Conservation (phyloP, 2,888 invertebrate species). For the Argyresthia albistria region DNA sequence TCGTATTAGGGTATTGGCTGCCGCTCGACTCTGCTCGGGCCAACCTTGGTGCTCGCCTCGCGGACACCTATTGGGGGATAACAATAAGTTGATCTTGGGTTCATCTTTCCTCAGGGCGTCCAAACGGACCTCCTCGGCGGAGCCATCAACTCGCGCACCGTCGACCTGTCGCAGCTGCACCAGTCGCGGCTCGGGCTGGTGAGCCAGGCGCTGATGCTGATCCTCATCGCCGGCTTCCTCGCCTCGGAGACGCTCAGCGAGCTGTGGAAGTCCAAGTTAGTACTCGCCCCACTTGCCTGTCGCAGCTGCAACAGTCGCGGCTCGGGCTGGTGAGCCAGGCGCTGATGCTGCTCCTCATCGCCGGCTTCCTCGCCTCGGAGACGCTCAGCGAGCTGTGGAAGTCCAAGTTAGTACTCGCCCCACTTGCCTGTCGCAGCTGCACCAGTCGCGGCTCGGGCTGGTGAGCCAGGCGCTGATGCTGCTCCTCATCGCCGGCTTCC, state of each 20-base stretch:
- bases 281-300: slow-evolving; percentile 78
- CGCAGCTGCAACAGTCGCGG: slow-evolving; percentile 92
- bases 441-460: slow-evolving; percentile 91
- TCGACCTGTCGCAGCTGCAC: slow-evolving; percentile 90
- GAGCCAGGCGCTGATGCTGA: slow-evolving; percentile 92
- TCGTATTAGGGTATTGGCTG: too few relatives aligned
- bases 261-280: slow-evolving; percentile 94
- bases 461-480: slow-evolving; percentile 93
- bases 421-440: slow-evolving; percentile 89
- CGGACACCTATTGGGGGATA: too few relatives aligned
- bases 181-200: slow-evolving; percentile 91
- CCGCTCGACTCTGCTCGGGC: too few relatives aligned
- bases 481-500: slow-evolving; percentile 89
- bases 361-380: slow-evolving; percentile 91
- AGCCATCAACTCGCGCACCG: slow-evolving; percentile 59
- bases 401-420: slow-evolving; percentile 79
- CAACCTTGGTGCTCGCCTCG: too few relatives aligned
- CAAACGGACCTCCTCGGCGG: slow-evolving; percentile 53
- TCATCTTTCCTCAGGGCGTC: slow-evolving; percentile 30
- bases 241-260: slow-evolving; percentile 92
- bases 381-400: slow-evolving; percentile 95
- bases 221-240: slow-evolving; percentile 90
- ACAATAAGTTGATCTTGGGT: too few relatives aligned
- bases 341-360: slow-evolving; percentile 90
- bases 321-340: slow-evolving; percentile 92